Evolutionary conservation across 2,797 vertebrate species (phyloP).

Genomic region (Perdix hodgsoniae): DNA sequence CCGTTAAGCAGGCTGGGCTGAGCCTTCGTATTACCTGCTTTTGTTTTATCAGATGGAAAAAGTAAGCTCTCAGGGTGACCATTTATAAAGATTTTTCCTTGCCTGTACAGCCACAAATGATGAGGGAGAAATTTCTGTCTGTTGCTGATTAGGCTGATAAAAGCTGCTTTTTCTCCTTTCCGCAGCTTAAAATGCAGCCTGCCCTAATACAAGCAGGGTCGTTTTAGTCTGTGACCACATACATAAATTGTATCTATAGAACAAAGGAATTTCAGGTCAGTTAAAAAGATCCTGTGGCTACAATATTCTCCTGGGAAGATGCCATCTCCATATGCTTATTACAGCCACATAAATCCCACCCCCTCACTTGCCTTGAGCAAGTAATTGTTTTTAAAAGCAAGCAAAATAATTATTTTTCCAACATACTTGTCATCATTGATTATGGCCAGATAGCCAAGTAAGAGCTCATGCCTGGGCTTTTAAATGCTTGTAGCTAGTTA

Average conservation of each 20-base stretch:
- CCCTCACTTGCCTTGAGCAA: constrained; percentile 47
- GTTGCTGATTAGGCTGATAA: constrained; percentile 12
- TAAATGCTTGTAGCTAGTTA: constrained; percentile 51
- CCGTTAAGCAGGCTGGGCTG: not conserved
- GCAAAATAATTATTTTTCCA: constrained; percentile 72
- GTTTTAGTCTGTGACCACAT: constrained; percentile 57
- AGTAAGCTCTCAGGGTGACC: not conserved
- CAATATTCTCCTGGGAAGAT: constrained; percentile 59
- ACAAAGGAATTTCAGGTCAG: constrained; percentile 67
- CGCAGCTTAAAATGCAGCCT: constrained; percentile 38
- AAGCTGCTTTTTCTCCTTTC: not conserved
- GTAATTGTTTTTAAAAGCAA: constrained; percentile 61
- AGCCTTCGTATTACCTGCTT: not conserved
- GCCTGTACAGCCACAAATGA: not conserved
- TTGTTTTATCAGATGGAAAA: not conserved
- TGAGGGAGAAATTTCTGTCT: constrained; percentile 17
- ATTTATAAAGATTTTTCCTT: not conserved
- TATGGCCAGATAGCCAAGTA: constrained; percentile 48
- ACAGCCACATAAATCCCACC: constrained; percentile 54
- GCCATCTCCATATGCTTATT: constrained; percentile 57
- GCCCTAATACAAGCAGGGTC: constrained; percentile 39
- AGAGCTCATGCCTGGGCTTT: constrained; percentile 53
- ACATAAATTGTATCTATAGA: constrained; percentile 52
- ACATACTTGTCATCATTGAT: constrained; percentile 65
- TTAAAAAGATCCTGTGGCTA: constrained; percentile 72